phyloP scores from a whole-genome alignment of 2,113 vertebrate species.

The Procapra przewalskii region DNA sequence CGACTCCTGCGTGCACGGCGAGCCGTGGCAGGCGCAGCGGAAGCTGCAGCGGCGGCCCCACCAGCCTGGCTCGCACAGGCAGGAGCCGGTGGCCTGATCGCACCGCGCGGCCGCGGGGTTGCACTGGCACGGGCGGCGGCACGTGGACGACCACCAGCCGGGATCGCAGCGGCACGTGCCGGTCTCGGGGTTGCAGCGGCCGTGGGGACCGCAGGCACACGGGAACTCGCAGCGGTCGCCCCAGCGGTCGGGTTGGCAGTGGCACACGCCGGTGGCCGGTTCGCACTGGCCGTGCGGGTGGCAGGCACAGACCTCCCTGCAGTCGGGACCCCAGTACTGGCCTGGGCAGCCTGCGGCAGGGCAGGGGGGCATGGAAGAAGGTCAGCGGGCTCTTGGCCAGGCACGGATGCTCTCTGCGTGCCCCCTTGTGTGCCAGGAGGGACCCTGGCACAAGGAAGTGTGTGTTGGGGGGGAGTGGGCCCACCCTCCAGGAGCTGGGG shows the following conservation, averaged over 20 bases:
- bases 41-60: slow-evolving; percentile 88
- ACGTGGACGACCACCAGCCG: slow-evolving; percentile 89
- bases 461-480: neutral
- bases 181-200: slow-evolving; percentile 82
- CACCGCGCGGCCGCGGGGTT: slow-evolving; percentile 77
- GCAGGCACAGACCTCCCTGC: slow-evolving; percentile 87
- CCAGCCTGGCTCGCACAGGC: slow-evolving; percentile 84
- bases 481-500: neutral
- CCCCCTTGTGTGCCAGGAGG: neutral
- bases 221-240: slow-evolving; percentile 84
- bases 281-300: slow-evolving; percentile 88
- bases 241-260: slow-evolving; percentile 86
- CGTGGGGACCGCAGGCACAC: slow-evolving; percentile 86
- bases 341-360: slow-evolving; percentile 85
- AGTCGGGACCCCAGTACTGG: slow-evolving; percentile 94
- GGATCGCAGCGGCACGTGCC: slow-evolving; percentile 89
- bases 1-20: slow-evolving; percentile 83
- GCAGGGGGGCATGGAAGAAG: rapidly evolving
- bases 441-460: neutral
- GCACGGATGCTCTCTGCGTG: rapidly evolving
- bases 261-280: slow-evolving; percentile 85
- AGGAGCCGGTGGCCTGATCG: slow-evolving; percentile 84
- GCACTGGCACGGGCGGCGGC: slow-evolving; percentile 87
- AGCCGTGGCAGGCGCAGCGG: slow-evolving; percentile 85
- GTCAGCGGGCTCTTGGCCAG: neutral